phyloP scores from a whole-genome alignment of 2,797 vertebrate genomes.

The Hippopotamyrus pictus region DNA sequence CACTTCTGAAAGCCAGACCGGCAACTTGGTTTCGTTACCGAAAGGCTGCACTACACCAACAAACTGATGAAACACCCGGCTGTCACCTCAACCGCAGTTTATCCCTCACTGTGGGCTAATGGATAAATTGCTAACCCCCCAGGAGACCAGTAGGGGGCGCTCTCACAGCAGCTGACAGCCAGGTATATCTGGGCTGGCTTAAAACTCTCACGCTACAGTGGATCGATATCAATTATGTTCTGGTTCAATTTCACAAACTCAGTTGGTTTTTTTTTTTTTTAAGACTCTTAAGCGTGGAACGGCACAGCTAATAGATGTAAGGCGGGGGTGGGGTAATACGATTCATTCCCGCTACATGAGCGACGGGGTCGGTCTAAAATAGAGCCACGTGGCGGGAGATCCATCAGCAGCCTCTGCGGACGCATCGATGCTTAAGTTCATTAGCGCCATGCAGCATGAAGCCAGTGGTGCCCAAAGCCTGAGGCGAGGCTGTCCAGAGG shows the following conservation, averaged over 20 bases:
- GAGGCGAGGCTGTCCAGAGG: too few relatives aligned
- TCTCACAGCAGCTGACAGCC: not conserved
- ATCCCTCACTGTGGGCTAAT: not conserved
- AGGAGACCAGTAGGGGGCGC: not conserved
- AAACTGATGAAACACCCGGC: not conserved
- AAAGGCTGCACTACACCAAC: not conserved
- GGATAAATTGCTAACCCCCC: not conserved
- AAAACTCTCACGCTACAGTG: not conserved
- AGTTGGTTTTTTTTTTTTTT: not conserved
- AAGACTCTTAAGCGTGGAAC: not conserved
- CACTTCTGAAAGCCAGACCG: not conserved
- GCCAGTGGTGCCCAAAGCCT: too few relatives aligned
- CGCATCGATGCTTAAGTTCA: not conserved
- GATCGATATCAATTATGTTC: slow-evolving; percentile 2
- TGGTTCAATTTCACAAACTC: not conserved
- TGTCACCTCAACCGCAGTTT: not conserved
- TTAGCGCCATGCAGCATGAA: not conserved
- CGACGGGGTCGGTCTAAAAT: not conserved
- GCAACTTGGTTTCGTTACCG: not conserved
- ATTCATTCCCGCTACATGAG: not conserved
- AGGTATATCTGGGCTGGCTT: not conserved
- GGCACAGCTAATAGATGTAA: not conserved
- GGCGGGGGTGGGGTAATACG: not conserved
- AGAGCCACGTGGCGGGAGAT: not conserved
- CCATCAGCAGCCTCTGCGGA: not conserved